Conservation (phyloP, 2,113 vertebrate species). For the Condylura cristata region DNA sequence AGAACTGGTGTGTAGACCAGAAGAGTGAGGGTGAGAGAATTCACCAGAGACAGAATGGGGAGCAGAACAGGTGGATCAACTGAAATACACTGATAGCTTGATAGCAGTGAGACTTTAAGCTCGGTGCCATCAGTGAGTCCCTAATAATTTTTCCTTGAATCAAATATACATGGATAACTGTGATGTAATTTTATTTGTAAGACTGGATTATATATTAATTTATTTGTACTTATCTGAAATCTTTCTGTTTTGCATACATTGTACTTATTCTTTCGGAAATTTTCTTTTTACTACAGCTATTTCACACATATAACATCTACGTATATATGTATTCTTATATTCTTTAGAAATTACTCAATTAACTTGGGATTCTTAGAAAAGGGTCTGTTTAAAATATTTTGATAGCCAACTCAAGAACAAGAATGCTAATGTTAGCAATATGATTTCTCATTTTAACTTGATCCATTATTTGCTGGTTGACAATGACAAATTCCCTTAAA, state of each 20-base stretch:
- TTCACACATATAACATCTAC: not conserved
- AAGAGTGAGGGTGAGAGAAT: no score
- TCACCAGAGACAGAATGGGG: no score
- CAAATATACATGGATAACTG: not conserved
- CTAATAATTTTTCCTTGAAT: not conserved
- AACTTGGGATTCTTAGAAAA: not conserved
- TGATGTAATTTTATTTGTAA: not conserved
- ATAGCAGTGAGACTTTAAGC: no score
- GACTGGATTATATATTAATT: not conserved
- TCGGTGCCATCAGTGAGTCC: no score
- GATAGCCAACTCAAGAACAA: not conserved
- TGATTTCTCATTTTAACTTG: not conserved
- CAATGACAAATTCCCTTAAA: not conserved
- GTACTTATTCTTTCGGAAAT: not conserved
- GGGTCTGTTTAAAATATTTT: not conserved
- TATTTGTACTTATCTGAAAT: not conserved
- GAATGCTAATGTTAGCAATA: not conserved
- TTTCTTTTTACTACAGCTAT: not conserved
- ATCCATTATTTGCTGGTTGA: not conserved
- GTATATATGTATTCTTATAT: not conserved
- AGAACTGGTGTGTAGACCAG: no score
- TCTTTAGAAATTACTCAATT: not conserved
- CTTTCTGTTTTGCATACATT: not conserved
- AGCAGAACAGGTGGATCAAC: no score
- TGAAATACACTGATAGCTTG: no score